Evolutionary conservation across 2,113 vertebrate species (phyloP).

Genomic region (Turdus rufiventris): DNA sequence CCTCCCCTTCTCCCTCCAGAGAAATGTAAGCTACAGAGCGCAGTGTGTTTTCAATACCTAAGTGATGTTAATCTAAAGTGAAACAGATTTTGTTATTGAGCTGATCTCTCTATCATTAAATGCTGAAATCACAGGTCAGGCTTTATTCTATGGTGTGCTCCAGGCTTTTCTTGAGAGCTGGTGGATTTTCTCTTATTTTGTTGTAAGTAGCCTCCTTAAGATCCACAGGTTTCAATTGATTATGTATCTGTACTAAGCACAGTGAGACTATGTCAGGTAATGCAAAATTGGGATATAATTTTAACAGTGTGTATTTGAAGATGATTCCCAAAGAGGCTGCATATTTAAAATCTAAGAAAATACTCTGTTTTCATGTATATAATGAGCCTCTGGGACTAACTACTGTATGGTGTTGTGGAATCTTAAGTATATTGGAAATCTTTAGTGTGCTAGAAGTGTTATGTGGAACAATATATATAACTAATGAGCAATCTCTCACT

Average conservation of each 20-base stretch:
- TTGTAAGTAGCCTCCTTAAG: background rate
- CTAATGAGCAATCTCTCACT: background rate
- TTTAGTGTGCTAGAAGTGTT: background rate
- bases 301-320: background rate
- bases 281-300: background rate
- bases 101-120: background rate
- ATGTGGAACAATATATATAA: background rate
- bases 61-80: slow-evolving; percentile 29
- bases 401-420: background rate
- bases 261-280: background rate
- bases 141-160: background rate
- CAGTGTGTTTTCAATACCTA: background rate
- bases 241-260: background rate
- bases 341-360: background rate
- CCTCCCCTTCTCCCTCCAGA: background rate
- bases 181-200: background rate
- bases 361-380: background rate
- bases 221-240: background rate
- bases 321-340: background rate
- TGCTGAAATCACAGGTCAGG: background rate
- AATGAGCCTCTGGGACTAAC: background rate
- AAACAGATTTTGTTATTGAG: slow-evolving; percentile 17
- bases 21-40: background rate
- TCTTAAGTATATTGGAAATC: background rate
- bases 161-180: background rate